Percentiles rank a stretch among this genome's conserved stretches.
phyloP scores from a whole-genome alignment of 2,888 invertebrate species.

The Caenorhabditis sinica region DNA sequence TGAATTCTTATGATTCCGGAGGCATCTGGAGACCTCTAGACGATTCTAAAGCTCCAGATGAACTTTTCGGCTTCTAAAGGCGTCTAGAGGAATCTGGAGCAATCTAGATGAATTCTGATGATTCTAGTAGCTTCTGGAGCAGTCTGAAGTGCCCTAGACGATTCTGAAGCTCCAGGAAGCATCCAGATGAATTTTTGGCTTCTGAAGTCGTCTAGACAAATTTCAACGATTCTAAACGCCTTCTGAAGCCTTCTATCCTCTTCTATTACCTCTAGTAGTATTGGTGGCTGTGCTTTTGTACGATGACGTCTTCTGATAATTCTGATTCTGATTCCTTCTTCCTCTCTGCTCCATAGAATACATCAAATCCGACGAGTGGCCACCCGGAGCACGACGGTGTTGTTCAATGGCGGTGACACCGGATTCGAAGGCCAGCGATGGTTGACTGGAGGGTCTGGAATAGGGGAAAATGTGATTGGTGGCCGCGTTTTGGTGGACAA shows the following conservation, averaged over 20 bases:
- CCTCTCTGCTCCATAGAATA: conserved; percentile 2
- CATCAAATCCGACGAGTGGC: neutral
- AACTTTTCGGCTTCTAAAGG: too few relatives aligned
- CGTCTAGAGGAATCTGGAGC: too few relatives aligned
- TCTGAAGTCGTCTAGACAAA: too few relatives aligned
- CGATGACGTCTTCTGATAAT: neutral
- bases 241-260: neutral
- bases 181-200: too few relatives aligned
- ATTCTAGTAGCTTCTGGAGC: too few relatives aligned
- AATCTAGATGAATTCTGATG: too few relatives aligned
- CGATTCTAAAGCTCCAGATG: too few relatives aligned
- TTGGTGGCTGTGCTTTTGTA: neutral
- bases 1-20: too few relatives aligned
- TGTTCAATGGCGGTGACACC: conserved; percentile 44
- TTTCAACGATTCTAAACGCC: too few relatives aligned
- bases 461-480: neutral
- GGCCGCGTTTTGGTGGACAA: neutral
- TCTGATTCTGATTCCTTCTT: neutral
- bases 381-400: neutral
- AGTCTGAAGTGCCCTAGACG: too few relatives aligned
- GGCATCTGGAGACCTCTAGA: too few relatives aligned
- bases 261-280: neutral
- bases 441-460: conserved; percentile 59
- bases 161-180: too few relatives aligned
- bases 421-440: conserved; percentile 37